Percentiles rank a stretch among this genome's conserved stretches.
Conservation (phyloP, 92 coral and sea anemone genomes). For the Epizoanthus scotinus region DNA sequence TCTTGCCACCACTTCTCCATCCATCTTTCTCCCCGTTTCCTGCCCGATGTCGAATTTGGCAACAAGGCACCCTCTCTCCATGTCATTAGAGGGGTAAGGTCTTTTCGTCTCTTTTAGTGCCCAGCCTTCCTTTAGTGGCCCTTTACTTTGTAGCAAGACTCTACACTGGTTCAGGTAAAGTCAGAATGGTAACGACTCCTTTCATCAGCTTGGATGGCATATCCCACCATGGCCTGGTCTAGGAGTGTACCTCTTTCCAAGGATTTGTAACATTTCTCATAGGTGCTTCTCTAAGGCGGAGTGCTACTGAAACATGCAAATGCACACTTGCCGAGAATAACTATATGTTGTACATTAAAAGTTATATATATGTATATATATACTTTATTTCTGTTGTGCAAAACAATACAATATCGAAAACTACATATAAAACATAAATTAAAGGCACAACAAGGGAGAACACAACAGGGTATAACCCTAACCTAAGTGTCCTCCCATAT, state of each 20-base stretch:
- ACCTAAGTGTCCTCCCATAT: too few species aligned
- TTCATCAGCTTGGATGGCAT: conserved; percentile 48
- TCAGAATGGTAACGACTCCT: conserved; percentile 53
- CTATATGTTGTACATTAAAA: too few species aligned
- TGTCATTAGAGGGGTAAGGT: conserved; percentile 15
- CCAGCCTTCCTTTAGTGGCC: conserved; percentile 17
- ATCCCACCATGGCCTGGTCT: conserved; percentile 50
- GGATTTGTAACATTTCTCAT: conserved; percentile 34
- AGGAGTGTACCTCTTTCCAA: conserved; percentile 48
- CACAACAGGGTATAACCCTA: too few species aligned
- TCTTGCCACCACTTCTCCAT: conserved; percentile 22
- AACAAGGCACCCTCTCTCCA: too few species aligned
- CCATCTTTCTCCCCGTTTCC: conserved; percentile 33
- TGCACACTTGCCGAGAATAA: conserved; percentile 63
- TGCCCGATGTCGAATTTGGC: too few species aligned
- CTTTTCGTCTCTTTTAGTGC: conserved; percentile 37
- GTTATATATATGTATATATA: too few species aligned
- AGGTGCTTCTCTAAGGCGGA: conserved; percentile 50
- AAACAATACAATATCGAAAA: too few species aligned
- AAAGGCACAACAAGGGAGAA: too few species aligned
- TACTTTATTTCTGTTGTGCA: too few species aligned
- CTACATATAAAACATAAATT: too few species aligned
- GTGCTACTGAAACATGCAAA: conserved; percentile 44
- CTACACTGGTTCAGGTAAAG: conserved; percentile 1
- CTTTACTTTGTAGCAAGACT: too few species aligned